These are phyloP conservation scores for Aix galericulata DNA, from an alignment of 2,113 vertebrate genomes.

Conservation along the genomic window DNA sequence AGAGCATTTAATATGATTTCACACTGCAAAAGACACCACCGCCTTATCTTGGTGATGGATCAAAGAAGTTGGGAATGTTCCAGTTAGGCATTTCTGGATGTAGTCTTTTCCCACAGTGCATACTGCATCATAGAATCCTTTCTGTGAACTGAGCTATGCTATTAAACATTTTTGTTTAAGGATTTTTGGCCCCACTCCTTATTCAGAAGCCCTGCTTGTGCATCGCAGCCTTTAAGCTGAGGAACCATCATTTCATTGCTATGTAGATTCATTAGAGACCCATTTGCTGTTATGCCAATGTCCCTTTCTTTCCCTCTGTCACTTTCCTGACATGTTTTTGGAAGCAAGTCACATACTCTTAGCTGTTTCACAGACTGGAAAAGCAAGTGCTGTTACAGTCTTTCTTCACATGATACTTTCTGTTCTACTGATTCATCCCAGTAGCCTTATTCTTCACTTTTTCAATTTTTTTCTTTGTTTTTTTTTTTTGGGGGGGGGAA, in stretches of 20 bases:
- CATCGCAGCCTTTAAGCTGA: neutral
- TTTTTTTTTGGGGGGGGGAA: neutral
- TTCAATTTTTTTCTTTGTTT: neutral
- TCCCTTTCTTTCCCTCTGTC: neutral
- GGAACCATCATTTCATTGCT: neutral
- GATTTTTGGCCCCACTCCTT: neutral
- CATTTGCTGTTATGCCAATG: neutral
- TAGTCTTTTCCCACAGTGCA: neutral
- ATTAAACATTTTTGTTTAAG: neutral
- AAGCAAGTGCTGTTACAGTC: slow-evolving; percentile 17
- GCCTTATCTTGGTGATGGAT: neutral
- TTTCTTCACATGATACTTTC: neutral
- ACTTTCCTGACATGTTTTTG: neutral
- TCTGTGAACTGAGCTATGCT: neutral
- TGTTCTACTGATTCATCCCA: neutral
- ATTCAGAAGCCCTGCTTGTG: neutral
- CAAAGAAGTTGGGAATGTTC: neutral
- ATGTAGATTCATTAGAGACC: neutral
- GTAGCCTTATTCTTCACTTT: slow-evolving; percentile 23
- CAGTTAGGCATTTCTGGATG: neutral
- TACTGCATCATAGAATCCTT: neutral
- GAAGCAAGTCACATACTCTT: neutral
- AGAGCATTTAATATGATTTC: neutral
- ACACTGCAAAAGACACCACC: neutral
- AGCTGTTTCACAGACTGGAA: neutral